Evolutionary conservation across 2,797 vertebrate genomes (phyloP).

Genomic region (Oryzias dopingdopingensis): DNA sequence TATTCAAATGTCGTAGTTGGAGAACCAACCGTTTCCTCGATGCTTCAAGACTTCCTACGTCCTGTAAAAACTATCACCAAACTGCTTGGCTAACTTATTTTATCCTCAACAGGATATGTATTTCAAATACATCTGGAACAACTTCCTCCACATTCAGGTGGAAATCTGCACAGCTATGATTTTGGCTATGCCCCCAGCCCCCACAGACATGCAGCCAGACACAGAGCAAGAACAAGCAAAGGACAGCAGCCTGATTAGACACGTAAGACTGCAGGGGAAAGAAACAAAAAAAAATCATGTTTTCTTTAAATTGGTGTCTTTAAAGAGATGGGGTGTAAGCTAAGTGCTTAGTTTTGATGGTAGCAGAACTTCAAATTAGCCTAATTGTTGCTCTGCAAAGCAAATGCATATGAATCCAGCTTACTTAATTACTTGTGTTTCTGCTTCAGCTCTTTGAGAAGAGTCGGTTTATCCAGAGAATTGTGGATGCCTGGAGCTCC

Average conservation of each 20-base stretch:
- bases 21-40: no score
- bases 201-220: slow-evolving; percentile 77
- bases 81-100: background rate
- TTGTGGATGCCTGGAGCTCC: slow-evolving; percentile 94
- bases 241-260: slow-evolving; percentile 90
- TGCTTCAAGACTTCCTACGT: no score
- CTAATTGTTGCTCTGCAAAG: no score
- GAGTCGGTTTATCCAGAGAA: slow-evolving; percentile 95
- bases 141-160: slow-evolving; percentile 97
- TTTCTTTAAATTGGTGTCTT: no score
- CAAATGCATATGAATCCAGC: no score
- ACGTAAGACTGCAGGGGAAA: slow-evolving; percentile 74
- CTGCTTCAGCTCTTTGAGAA: slow-evolving; percentile 90
- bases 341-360: no score
- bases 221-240: slow-evolving; percentile 80
- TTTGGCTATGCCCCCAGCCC: slow-evolving; percentile 88
- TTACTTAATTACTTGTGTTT: background rate
- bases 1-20: no score
- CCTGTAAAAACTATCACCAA: no score
- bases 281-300: no score
- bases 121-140: slow-evolving; percentile 99
- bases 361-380: no score
- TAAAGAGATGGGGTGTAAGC: no score
- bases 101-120: slow-evolving; percentile 88
- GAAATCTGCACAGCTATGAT: slow-evolving; percentile 97